Percentiles rank a stretch among this genome's conserved stretches.
Evolutionary conservation across 2,888 invertebrate genomes (phyloP).

Genomic region (Andrena camellia): DNA sequence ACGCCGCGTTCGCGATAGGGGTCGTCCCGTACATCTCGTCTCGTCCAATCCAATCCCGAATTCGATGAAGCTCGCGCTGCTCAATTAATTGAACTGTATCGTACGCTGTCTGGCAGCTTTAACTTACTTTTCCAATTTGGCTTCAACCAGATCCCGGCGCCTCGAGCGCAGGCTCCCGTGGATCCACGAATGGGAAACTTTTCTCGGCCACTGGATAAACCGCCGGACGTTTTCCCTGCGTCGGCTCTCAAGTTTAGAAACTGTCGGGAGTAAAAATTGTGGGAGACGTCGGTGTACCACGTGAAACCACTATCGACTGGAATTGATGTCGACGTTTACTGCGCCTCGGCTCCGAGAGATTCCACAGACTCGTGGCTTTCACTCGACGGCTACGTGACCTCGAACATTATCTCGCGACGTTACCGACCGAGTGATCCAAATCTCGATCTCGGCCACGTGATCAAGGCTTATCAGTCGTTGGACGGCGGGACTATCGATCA

Average conservation of each 20-base stretch:
- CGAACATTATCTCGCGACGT: constrained; percentile 58
- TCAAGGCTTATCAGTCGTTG: neutral
- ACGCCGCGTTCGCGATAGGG: neutral
- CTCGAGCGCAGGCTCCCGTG: neutral
- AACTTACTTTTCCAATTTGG: neutral
- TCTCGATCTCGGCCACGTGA: constrained; percentile 24
- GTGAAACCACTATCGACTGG: constrained; percentile 21
- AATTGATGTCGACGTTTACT: constrained; percentile 37
- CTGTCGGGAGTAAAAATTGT: neutral
- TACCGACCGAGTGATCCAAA: constrained; percentile 61
- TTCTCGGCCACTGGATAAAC: no score
- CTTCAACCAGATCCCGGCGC: neutral
- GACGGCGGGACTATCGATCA: neutral
- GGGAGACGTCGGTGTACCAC: neutral
- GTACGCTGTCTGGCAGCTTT: neutral
- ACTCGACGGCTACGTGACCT: constrained; percentile 75
- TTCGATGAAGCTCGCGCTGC: neutral
- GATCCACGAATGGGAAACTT: neutral
- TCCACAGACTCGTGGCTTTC: constrained; percentile 77
- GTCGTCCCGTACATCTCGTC: neutral
- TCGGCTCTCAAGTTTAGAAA: neutral
- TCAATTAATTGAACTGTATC: neutral
- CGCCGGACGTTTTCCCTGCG: no score
- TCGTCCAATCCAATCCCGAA: neutral
- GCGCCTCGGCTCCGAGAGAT: constrained; percentile 51